Evolutionary conservation across 2,797 vertebrate genomes (phyloP), one percentile per base, ranked within the genome.

Genomic region (Myotis vivesi): DNA sequence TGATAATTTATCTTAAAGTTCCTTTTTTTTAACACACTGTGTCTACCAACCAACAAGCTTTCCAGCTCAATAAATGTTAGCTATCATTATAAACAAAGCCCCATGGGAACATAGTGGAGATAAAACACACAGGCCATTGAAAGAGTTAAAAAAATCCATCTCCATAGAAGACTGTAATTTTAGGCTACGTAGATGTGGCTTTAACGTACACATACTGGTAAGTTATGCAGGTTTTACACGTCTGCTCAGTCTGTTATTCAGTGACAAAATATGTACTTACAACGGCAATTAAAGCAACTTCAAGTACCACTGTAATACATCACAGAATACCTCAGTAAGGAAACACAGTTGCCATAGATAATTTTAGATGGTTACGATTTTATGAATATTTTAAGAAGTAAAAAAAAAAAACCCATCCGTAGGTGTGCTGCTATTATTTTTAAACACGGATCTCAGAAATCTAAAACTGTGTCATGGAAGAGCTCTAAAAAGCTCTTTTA

Each of bases 351-450:
- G 75, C 57, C 91, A 46, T 33, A 94, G 87, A 90, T 82, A 95
- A 96, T 95, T 95, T 95, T 90, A 95, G 90, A 80, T 90, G 25
- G 90, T 93, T 91, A 95, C 83, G 92, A 90, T 96, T 94, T 94
- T 95, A 94, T 88, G 83, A 96, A 92, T 96, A 95, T 95, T 97
- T 96, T 96, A 96, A 96, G 66, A 83, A 73, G 51, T 72, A 49
- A 92, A 94, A 87, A 82, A 87, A 94, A 94, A 84, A 76, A 5
- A 1, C 13, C 25, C 64, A 79, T 19, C n/a, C 30, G 19, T 72
- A 85, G 81, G 30, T 59, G 36, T 84, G 89, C 44, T 89, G 66
- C 55, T 92, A 75, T 87, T 91, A 79, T 87, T 94, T 94, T 96
- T 87, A 96, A 96, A 89, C 41, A 73, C 8, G 80, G 79, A 69